Evolutionary conservation across 2,888 invertebrate species (phyloP).

Genomic region (Automeris io): DNA sequence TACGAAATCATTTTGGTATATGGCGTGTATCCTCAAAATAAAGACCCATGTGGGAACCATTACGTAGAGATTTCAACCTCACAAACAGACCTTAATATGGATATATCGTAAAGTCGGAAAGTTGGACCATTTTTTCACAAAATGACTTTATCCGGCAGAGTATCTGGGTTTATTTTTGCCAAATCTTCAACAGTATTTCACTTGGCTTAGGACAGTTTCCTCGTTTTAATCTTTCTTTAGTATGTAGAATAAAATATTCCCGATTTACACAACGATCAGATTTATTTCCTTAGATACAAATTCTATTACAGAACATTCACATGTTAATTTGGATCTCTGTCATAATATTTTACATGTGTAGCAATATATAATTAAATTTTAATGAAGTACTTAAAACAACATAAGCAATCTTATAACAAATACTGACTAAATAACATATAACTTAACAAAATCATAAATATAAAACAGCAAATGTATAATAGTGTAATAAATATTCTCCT

Average conservation of each 20-base stretch:
- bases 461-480: too few species aligned
- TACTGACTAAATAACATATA: too few species aligned
- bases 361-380: too few species aligned
- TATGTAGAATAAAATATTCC: neutral
- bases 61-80: slow-evolving; percentile 54
- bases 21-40: slow-evolving; percentile 63
- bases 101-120: slow-evolving; percentile 27
- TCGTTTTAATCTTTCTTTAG: neutral
- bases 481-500: too few species aligned
- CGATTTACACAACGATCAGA: too few species aligned
- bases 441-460: too few species aligned
- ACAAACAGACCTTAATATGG: slow-evolving; percentile 39
- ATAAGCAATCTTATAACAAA: too few species aligned
- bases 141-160: slow-evolving; percentile 24
- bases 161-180: slow-evolving; percentile 8
- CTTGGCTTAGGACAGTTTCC: neutral
- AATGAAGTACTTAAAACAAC: too few species aligned
- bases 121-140: slow-evolving; percentile 24
- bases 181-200: neutral
- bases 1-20: slow-evolving; percentile 65
- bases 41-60: slow-evolving; percentile 60
- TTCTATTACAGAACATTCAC: too few species aligned
- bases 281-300: too few species aligned
- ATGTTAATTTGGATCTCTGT: too few species aligned
- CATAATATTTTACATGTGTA: too few species aligned